Evolutionary conservation across 2,797 vertebrate genomes (phyloP), one percentile per base, ranked within the genome.

Genomic region (Enteromius mattozi): DNA sequence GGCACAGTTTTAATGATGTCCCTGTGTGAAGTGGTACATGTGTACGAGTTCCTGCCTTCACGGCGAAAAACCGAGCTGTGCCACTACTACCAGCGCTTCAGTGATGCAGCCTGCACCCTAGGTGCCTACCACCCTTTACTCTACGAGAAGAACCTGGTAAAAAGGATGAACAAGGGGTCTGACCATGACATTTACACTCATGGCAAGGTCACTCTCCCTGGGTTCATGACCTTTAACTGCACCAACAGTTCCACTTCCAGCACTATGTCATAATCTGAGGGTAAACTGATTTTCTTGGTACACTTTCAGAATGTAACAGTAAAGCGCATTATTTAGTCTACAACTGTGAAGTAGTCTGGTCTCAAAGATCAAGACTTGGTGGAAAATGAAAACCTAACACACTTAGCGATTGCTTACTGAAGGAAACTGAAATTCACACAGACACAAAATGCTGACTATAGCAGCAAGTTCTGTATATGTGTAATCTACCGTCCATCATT

Each of bases 1-100:
- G 96, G 96, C 27, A 96, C 93, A 0, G 91, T 96, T 70, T 89
- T 96, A 88, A 96, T 96, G 95, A 95, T 96, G 95, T 95, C 94
- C 0, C 80, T 96, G 87, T 96, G 95, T 12, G 93, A 96, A 21
- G 92, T 92, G 63, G 95, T 96, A 78, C 94, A 95, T 21, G 90
- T 96, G 0, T 96, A 96, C 27, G 96, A 96, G 92, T 96, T 96
- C 90, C 92, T 96, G 85, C 96, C 96, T 0, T 96, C 96, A 0
- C 89, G 86, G 3, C 92, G 96, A 27, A 95, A 93, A 91, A 95
- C 96, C 0, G 93, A 94, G 87, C 94, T 94, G 27, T 96, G 96
- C 85, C 95, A 96, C 65, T 96, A 96, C 86, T 96, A 95, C 90
- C 95, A 96, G 91, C 92, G 89, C 3, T 96, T 94, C 90, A 91